Evolutionary conservation across 2,113 vertebrate species (phyloP).

Genomic region (Chauna torquata): DNA sequence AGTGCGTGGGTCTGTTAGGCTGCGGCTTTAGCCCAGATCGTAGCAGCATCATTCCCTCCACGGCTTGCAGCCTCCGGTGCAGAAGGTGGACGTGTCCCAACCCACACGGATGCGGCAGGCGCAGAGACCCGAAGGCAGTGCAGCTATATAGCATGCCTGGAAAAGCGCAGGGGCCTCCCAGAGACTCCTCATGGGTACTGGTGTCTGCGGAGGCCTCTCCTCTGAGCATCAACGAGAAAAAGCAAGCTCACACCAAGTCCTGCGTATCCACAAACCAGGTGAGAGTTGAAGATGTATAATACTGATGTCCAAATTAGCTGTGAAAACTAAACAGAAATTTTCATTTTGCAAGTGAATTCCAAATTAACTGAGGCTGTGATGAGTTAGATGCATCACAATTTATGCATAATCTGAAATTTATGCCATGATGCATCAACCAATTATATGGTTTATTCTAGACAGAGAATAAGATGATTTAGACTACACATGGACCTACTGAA

Average conservation of each 20-base stretch:
- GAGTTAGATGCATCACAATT: background rate
- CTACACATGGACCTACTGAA: background rate
- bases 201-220: background rate
- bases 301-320: background rate
- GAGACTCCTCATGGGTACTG: too few species aligned
- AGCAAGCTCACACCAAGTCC: background rate
- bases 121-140: background rate
- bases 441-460: background rate
- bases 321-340: background rate
- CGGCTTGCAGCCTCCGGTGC: background rate
- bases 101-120: rapidly evolving
- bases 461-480: background rate
- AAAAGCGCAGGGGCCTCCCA: background rate
- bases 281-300: rapidly evolving
- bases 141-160: background rate
- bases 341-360: background rate
- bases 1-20: background rate
- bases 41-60: background rate
- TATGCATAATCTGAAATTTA: background rate
- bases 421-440: background rate
- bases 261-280: background rate
- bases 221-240: background rate
- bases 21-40: background rate
- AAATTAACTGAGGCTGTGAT: background rate
- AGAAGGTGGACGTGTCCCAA: rapidly evolving